Percentiles rank a stretch among this genome's conserved stretches.
phyloP scores from a whole-genome alignment of 2,888 invertebrate genomes.

The Oasisia sp. region DNA sequence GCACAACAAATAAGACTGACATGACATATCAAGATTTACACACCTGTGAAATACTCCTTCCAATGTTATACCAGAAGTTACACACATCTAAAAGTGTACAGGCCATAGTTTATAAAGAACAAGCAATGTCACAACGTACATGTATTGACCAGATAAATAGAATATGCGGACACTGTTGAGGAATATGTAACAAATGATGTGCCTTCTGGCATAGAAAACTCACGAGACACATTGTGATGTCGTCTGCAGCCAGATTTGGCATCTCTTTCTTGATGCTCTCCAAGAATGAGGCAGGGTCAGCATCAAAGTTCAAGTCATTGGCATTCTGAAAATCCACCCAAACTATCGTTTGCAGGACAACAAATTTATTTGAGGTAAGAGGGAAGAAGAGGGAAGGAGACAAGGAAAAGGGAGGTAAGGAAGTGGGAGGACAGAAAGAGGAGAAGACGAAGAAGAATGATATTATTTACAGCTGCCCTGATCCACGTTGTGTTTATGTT shows the following conservation, averaged over 20 bases:
- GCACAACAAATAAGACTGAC: background rate
- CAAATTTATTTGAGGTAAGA: background rate
- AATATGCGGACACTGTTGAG: background rate
- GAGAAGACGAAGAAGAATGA: no score
- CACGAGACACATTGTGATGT: background rate
- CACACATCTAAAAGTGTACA: background rate
- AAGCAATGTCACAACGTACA: no score
- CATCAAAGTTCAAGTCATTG: conserved; percentile 22
- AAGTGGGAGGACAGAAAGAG: no score
- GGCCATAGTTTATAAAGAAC: background rate
- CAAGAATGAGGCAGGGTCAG: conserved; percentile 21
- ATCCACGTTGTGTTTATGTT: no score
- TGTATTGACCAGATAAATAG: no score
- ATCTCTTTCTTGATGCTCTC: conserved; percentile 23
- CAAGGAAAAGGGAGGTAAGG: no score
- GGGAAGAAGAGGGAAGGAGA: background rate
- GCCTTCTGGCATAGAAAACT: background rate
- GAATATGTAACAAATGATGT: background rate
- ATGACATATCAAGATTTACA: background rate
- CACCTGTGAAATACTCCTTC: background rate
- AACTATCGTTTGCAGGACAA: background rate
- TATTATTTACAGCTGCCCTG: no score
- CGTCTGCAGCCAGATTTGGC: background rate
- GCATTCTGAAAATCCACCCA: conserved; percentile 13
- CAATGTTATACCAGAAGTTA: background rate